Evolutionary conservation across 2,113 vertebrate species (phyloP).

Genomic region (Gopherus evgoodei): DNA sequence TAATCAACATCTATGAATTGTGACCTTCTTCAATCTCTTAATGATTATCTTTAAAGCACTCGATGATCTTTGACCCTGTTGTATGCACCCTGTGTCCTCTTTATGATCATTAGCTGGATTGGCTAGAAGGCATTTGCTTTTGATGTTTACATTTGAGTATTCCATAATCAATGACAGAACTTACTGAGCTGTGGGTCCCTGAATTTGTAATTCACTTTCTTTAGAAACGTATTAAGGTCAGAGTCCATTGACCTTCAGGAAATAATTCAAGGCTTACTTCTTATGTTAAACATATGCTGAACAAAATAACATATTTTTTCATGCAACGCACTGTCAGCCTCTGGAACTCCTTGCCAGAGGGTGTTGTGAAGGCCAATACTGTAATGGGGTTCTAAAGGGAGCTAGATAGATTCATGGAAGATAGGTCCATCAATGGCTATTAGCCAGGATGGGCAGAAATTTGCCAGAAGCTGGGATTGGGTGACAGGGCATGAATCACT

Average conservation of each 20-base stretch:
- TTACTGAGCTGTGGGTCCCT: conserved; percentile 1
- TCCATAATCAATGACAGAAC: background rate
- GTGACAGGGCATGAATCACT: too few species aligned
- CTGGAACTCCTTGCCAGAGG: too few species aligned
- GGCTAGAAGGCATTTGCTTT: background rate
- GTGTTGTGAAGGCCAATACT: too few species aligned
- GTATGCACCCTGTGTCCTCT: background rate
- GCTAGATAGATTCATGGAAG: too few species aligned
- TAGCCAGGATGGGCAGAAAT: too few species aligned
- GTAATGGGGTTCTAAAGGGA: too few species aligned
- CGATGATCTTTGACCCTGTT: background rate
- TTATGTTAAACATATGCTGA: background rate
- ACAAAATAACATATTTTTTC: background rate
- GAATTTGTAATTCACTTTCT: background rate
- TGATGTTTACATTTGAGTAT: background rate
- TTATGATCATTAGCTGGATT: background rate
- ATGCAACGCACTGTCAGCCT: too few species aligned
- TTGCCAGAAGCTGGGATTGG: too few species aligned
- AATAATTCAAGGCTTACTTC: background rate
- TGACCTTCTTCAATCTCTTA: background rate
- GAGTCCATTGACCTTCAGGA: conserved; percentile 16
- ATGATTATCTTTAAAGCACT: background rate
- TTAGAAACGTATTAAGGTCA: background rate
- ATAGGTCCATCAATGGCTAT: too few species aligned
- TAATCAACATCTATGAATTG: background rate